Conservation (phyloP, 2,113 vertebrate genomes). For the Acrocephalus arundinaceus region DNA sequence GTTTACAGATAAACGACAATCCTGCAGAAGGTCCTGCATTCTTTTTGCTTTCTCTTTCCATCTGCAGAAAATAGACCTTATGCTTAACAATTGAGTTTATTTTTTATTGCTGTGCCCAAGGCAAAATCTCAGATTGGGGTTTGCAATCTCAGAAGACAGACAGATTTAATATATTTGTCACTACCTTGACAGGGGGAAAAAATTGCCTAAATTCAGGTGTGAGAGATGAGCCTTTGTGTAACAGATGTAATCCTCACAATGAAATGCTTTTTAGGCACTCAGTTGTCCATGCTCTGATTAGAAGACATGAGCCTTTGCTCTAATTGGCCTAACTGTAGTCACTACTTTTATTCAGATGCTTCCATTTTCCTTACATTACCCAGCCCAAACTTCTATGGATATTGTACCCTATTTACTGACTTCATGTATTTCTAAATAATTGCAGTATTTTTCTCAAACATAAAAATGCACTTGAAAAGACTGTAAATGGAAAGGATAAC, state of each 20-base stretch:
- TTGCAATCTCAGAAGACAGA: conserved; percentile 67
- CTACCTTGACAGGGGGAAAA: conserved; percentile 50
- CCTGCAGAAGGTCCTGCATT: not conserved
- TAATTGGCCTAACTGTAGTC: conserved; percentile 13
- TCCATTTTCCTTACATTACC: conserved; percentile 15
- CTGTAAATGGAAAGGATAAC: conserved; percentile 36
- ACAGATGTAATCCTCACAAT: conserved; percentile 24
- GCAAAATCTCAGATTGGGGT: conserved; percentile 72
- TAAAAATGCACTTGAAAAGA: not conserved
- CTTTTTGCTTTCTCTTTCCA: conserved; percentile 5
- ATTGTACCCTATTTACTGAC: not conserved
- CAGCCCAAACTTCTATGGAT: not conserved
- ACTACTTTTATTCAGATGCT: not conserved
- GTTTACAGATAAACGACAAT: not conserved
- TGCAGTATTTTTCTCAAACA: conserved; percentile 5
- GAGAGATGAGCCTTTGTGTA: conserved; percentile 53
- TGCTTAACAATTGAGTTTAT: conserved; percentile 57
- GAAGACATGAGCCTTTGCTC: not conserved
- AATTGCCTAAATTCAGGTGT: conserved; percentile 64
- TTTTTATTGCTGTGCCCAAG: conserved; percentile 67
- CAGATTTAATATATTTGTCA: conserved; percentile 80
- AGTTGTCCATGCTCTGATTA: not conserved
- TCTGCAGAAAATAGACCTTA: conserved; percentile 42
- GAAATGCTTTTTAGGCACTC: not conserved
- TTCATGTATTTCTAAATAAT: conserved; percentile 24